Base-by-base conservation (phyloP, 1,140 invertebrate species). In the Contarinia nasturtii region DNA sequence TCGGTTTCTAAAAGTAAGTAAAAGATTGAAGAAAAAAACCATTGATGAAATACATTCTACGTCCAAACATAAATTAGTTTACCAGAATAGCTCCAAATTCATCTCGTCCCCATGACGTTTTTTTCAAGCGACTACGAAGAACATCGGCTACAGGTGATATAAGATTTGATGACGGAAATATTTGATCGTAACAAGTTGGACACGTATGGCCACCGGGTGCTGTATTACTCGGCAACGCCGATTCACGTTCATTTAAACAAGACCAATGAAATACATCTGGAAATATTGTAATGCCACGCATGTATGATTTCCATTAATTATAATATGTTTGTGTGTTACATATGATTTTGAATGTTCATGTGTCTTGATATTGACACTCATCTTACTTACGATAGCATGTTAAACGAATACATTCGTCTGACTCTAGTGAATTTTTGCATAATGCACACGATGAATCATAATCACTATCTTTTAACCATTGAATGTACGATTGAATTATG, bases 381-480 rank as follows among this genome's bases (percentile, higher is more conserved):
- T 5, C 7, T 20, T 14, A 57, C 74, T 74, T 69, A 77, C 75
- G 86, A 64, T 90, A 91, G 66, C 89, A 92, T 42, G 81, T 78
- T 44, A 93, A 69, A 53, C 87, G 72, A 50, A 96, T 79, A 67
- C 90, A 94, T 60, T 92, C 86, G 48, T 82, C 80, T 53, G 79
- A 73, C 50, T 71, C 75, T 46, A 97, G 68, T 51, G 76, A 75
- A 55, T 80, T 77, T 21, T 78, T 77, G 62, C 93, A 97, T 12
- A 97, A 67, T 55, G 75, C 75, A 69, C 93, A 98, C 51, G 82
- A 77, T 19, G 89, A 81, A 67, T 90, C 86, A 64, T 92, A 97
- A 63, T 94, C 91, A 64, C 87, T 91, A 63, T 98, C 93, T 69
- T 95, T 84, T 40, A 98, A 71, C 95, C 94, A 98, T 62, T 91